These are phyloP conservation scores for Indicator indicator DNA, from an alignment of 2,113 vertebrate genomes.

Conservation along the genomic window DNA sequence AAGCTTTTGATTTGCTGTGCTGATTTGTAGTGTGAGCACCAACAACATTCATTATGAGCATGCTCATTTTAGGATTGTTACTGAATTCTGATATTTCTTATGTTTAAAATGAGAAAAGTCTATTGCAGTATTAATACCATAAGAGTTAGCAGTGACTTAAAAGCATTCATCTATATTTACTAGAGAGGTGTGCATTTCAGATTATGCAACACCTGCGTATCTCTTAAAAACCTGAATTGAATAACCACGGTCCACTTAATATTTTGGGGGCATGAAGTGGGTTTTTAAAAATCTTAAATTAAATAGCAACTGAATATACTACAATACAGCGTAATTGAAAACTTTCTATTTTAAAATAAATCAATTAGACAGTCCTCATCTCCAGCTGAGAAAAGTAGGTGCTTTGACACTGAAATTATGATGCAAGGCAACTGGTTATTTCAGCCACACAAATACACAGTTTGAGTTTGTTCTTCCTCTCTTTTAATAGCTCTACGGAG, in stretches of 20 bases:
- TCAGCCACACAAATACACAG: not conserved
- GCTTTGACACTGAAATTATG: not conserved
- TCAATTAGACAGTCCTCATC: not conserved
- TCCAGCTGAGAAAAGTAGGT: not conserved
- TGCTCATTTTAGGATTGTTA: not conserved
- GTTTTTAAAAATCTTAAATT: not conserved
- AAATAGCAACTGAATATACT: not conserved
- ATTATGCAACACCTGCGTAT: not conserved
- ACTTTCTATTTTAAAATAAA: not conserved
- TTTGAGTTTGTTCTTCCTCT: not conserved
- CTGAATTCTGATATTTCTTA: not conserved
- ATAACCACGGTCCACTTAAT: not conserved
- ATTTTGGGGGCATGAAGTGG: not conserved
- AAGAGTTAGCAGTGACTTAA: not conserved
- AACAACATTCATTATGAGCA: not conserved
- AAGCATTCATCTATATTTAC: not conserved
- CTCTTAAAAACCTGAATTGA: not conserved
- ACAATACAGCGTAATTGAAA: not conserved
- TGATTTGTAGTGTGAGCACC: not conserved
- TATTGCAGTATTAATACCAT: not conserved
- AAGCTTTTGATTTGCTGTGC: not conserved
- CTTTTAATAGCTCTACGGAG: not conserved
- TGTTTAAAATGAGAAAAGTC: not conserved
- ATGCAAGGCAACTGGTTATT: not conserved
- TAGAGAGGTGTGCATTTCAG: not conserved